A percentile compares a stretch with the other conserved stretches of the same genome.
These are phyloP conservation scores for mouse (Mus musculus) DNA, from an alignment of 2,113 vertebrate genomes.

Conservation along the genomic window DNA sequence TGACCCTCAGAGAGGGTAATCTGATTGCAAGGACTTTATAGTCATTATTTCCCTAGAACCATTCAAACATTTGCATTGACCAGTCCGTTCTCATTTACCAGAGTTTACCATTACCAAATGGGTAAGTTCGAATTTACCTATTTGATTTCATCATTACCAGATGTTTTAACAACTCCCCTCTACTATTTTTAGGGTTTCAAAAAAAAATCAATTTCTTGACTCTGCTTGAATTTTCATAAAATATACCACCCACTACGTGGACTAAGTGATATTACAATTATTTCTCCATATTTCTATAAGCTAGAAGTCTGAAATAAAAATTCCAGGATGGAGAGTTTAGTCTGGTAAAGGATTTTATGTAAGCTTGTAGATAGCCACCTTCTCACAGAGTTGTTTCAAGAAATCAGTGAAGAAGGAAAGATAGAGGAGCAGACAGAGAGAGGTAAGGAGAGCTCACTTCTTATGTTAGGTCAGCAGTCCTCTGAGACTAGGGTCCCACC, in stretches of 20 bases:
- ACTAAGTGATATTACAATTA: background rate
- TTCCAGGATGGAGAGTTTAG: background rate
- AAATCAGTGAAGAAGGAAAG: background rate
- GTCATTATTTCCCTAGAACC: background rate
- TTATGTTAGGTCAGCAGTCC: background rate
- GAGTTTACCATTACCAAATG: background rate
- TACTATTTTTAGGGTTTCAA: background rate
- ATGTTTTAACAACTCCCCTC: background rate
- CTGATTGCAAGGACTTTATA: background rate
- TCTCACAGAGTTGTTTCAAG: background rate
- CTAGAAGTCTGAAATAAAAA: background rate
- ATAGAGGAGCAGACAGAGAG: background rate
- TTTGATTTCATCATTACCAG: background rate
- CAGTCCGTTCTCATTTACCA: background rate
- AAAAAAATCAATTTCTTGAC: background rate
- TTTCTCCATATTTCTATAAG: background rate
- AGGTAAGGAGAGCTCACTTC: background rate
- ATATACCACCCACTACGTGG: background rate
- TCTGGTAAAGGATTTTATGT: background rate
- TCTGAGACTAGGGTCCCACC: background rate
- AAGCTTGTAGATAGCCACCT: background rate
- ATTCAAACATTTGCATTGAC: background rate
- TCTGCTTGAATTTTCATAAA: background rate
- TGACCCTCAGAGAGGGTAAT: background rate
- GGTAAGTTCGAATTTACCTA: no score